Conservation (phyloP, 2,888 invertebrate genomes). For the Elysia crispata region DNA sequence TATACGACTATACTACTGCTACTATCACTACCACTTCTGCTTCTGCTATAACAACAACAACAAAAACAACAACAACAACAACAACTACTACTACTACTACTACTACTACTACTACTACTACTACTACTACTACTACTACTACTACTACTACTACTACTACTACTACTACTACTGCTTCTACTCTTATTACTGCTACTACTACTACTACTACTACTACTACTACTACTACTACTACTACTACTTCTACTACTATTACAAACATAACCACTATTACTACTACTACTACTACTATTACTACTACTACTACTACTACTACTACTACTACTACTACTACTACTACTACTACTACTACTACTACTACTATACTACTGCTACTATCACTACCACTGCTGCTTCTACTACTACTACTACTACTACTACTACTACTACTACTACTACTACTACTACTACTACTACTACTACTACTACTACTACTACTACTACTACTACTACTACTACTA, state of each 20-base stretch:
- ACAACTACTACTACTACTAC: slow-evolving; percentile 37
- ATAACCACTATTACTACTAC: slow-evolving; percentile 32
- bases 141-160: slow-evolving; percentile 37
- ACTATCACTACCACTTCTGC: too few relatives aligned
- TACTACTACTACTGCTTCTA: too few relatives aligned
- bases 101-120: slow-evolving; percentile 37
- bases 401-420: slow-evolving; percentile 37
- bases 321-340: slow-evolving; percentile 35
- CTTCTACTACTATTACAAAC: slow-evolving; percentile 32
- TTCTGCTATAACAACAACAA: too few relatives aligned
- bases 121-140: slow-evolving; percentile 34
- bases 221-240: slow-evolving; percentile 30
- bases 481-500: slow-evolving; percentile 20
- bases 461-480: not conserved
- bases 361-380: too few relatives aligned
- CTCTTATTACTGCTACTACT: slow-evolving; percentile 20
- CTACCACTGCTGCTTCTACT: too few relatives aligned
- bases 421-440: slow-evolving; percentile 32
- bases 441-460: not conserved
- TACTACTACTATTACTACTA: slow-evolving; percentile 31
- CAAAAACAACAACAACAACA: too few relatives aligned
- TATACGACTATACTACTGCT: too few relatives aligned
- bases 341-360: too few relatives aligned
- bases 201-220: slow-evolving; percentile 20
- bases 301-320: slow-evolving; percentile 34